Percentiles rank a stretch among this genome's conserved stretches.
phyloP scores from a whole-genome alignment of 1,140 invertebrate genomes.

The Bombus difficillimus region DNA sequence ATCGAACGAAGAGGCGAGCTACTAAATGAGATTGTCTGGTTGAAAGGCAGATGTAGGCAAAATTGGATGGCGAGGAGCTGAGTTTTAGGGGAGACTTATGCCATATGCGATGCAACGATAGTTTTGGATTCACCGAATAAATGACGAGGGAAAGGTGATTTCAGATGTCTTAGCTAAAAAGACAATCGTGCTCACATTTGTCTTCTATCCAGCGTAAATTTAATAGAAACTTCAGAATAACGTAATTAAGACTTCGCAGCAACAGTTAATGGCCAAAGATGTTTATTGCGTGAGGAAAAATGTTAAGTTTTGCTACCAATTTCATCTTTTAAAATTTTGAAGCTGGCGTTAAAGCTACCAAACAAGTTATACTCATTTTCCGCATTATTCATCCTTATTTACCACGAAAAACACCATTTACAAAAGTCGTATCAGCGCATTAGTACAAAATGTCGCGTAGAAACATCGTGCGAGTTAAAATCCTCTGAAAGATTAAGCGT shows the following conservation, averaged over 20 bases:
- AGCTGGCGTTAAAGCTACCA: too few species aligned
- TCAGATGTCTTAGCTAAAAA: not conserved
- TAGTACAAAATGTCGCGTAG: too few species aligned
- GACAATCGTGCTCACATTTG: too few species aligned
- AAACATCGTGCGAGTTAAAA: not conserved
- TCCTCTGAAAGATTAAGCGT: constrained; percentile 6
- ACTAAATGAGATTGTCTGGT: not conserved
- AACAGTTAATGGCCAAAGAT: too few species aligned
- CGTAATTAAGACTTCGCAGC: too few species aligned
- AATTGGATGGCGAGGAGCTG: not conserved
- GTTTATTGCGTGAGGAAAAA: too few species aligned
- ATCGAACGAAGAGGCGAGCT: not conserved
- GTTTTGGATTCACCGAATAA: not conserved
- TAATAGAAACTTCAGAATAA: not conserved
- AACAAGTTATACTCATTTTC: not conserved
- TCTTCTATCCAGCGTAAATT: not conserved
- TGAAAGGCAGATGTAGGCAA: not conserved
- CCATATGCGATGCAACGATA: not conserved
- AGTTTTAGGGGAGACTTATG: not conserved
- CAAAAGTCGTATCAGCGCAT: not conserved
- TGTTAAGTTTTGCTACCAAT: too few species aligned
- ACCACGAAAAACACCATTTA: not conserved
- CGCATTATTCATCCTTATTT: not conserved
- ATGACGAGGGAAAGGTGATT: not conserved
- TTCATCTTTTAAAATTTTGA: too few species aligned